Conservation (phyloP, 2,797 vertebrate species). For the Echeneis naucrates region DNA sequence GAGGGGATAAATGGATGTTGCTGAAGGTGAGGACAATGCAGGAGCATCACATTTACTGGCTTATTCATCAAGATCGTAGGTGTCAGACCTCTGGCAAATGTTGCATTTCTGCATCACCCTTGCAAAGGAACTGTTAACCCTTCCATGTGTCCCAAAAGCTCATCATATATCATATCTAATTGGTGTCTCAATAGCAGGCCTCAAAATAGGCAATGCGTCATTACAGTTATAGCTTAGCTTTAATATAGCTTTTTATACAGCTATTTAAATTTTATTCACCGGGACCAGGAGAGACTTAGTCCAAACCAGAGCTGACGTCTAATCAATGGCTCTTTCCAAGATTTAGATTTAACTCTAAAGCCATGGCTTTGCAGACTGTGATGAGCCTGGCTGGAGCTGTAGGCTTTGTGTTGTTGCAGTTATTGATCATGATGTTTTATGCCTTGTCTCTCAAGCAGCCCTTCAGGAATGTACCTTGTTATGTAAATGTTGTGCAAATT, state of each 20-base stretch:
- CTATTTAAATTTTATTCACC: background rate
- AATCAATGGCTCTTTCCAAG: background rate
- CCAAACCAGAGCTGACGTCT: background rate
- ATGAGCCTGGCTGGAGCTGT: background rate
- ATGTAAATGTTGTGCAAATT: background rate
- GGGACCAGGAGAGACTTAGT: background rate
- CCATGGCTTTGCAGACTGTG: background rate
- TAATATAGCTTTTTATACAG: background rate
- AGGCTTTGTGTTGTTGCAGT: background rate
- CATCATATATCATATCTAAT: slow-evolving; percentile 54
- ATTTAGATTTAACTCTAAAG: background rate
- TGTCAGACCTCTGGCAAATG: slow-evolving; percentile 76
- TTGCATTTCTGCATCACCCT: slow-evolving; percentile 63
- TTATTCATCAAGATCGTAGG: slow-evolving; percentile 84
- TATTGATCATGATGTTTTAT: background rate
- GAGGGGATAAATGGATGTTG: slow-evolving; percentile 82
- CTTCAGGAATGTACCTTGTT: background rate
- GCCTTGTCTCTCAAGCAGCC: background rate
- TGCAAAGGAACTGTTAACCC: slow-evolving; percentile 52
- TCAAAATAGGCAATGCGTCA: background rate
- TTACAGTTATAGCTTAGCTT: background rate
- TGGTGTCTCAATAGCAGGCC: slow-evolving; percentile 25
- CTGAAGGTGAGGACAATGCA: slow-evolving; percentile 83
- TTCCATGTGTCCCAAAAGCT: slow-evolving; percentile 20
- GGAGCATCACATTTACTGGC: slow-evolving; percentile 81